Percentiles rank a stretch among this genome's conserved stretches.
These are phyloP conservation scores for Vulpes ferrilata DNA, from an alignment of 2,113 vertebrate species.

Conservation along the genomic window DNA sequence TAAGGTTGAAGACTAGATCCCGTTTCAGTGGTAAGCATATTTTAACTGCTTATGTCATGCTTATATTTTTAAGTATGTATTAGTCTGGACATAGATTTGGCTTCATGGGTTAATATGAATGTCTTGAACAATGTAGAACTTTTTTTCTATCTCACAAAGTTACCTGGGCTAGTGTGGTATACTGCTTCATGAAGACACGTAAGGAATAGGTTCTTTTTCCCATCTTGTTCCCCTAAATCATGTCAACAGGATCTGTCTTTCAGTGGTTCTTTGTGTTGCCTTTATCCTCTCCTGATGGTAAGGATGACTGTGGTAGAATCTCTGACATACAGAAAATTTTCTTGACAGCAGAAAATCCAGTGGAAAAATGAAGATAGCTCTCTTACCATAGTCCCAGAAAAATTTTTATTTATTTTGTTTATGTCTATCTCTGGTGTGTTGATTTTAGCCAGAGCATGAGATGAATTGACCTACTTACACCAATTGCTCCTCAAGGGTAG, in stretches of 20 bases:
- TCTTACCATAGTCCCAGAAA: neutral
- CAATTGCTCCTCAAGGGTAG: accelerated
- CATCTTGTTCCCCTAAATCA: neutral
- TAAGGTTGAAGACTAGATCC: neutral
- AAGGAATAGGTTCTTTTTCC: neutral
- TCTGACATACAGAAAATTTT: neutral
- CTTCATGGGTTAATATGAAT: neutral
- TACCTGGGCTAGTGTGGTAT: neutral
- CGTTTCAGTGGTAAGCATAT: neutral
- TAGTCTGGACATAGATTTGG: neutral
- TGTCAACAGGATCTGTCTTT: neutral
- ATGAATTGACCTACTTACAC: neutral
- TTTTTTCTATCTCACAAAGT: neutral
- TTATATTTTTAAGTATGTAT: neutral
- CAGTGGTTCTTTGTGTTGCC: neutral
- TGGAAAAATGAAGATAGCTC: neutral
- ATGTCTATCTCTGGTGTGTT: neutral
- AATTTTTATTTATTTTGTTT: neutral
- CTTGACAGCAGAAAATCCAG: neutral
- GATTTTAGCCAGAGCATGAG: neutral
- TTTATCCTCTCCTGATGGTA: neutral
- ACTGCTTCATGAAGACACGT: neutral
- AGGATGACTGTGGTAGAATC: neutral
- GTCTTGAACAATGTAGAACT: neutral
- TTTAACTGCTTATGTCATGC: neutral